These are phyloP conservation scores for Psittacula derbiana DNA, from an alignment of 2,797 vertebrate species.

Conservation along the genomic window DNA sequence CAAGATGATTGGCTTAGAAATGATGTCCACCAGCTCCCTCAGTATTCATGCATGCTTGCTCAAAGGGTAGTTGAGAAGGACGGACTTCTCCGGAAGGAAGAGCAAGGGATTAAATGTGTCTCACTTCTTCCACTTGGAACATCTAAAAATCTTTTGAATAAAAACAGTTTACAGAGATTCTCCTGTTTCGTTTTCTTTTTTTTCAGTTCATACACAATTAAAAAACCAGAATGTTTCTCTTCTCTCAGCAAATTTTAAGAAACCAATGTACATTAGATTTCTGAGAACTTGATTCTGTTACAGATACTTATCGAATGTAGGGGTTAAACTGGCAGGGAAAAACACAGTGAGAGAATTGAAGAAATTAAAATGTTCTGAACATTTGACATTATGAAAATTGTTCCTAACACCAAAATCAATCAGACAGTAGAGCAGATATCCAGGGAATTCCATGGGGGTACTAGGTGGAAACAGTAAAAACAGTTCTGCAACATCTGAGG, in stretches of 20 bases:
- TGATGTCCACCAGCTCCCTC: not conserved
- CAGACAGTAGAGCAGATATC: not conserved
- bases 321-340: not conserved
- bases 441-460: not conserved
- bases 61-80: not conserved
- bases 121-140: not conserved
- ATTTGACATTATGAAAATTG: not conserved
- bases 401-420: not conserved
- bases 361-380: not conserved
- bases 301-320: not conserved
- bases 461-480: not conserved
- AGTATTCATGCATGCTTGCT: not conserved
- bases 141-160: not conserved
- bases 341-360: not conserved
- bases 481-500: not conserved
- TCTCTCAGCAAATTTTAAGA: not conserved
- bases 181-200: not conserved
- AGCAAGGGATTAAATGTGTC: not conserved
- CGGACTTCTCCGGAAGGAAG: not conserved
- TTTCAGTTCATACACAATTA: not conserved
- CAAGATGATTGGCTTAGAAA: not conserved
- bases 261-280: not conserved
- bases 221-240: not conserved
- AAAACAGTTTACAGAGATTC: not conserved
- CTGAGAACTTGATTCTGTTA: not conserved